These are phyloP conservation scores for Spinus olivaceus DNA, from an alignment of 2,797 vertebrate species.

Conservation along the genomic window DNA sequence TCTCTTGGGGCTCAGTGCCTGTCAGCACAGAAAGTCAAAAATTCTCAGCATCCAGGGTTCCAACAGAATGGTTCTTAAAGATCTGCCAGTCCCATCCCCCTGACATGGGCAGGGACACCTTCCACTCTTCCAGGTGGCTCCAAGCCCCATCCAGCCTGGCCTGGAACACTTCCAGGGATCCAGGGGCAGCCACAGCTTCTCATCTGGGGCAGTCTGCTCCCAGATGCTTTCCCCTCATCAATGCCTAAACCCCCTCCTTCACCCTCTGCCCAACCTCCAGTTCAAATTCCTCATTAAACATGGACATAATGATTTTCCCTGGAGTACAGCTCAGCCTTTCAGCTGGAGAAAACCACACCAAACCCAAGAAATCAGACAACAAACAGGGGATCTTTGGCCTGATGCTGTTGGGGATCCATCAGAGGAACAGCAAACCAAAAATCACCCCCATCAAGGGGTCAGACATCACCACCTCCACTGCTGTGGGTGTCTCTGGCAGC, in stretches of 20 bases:
- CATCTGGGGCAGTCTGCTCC: background rate
- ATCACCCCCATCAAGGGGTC: background rate
- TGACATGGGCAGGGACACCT: background rate
- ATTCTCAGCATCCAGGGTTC: background rate
- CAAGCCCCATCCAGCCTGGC: background rate
- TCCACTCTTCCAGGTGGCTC: background rate
- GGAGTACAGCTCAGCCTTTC: background rate
- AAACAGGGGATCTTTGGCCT: background rate
- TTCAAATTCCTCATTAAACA: background rate
- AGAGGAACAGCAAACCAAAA: background rate
- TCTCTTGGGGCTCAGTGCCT: background rate
- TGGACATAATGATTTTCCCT: background rate
- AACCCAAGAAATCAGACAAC: background rate
- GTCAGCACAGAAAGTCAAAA: background rate
- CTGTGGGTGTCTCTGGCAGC: background rate
- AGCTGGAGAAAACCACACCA: background rate
- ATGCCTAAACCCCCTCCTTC: background rate
- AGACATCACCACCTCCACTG: accelerated
- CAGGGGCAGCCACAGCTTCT: background rate
- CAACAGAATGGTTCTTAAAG: background rate
- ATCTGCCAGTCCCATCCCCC: accelerated
- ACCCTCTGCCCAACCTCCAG: background rate
- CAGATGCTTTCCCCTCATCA: background rate
- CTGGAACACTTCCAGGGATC: background rate
- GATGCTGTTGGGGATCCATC: background rate